These are phyloP conservation scores for Drosophila kurseongensis DNA, from an alignment of 1,140 invertebrate genomes.

Conservation along the genomic window DNA sequence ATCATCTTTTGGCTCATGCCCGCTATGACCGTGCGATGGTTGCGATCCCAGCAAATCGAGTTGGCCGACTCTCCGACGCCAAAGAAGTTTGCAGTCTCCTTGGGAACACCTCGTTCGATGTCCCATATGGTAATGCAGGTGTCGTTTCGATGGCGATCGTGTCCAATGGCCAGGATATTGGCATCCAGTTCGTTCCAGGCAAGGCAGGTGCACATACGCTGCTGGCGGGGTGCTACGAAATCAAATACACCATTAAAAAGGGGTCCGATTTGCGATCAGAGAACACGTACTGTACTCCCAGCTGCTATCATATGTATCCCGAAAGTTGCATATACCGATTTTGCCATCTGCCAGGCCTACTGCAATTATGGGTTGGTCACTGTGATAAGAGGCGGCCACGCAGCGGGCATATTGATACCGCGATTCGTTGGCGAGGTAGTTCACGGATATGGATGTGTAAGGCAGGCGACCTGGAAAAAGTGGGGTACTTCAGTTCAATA, in stretches of 20 bases:
- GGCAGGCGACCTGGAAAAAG: constrained; percentile 61
- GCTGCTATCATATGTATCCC: constrained; percentile 86
- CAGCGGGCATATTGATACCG: constrained; percentile 82
- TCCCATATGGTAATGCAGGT: constrained; percentile 93
- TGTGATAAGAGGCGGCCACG: constrained; percentile 78
- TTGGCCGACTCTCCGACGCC: constrained; percentile 93
- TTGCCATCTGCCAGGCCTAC: constrained; percentile 95
- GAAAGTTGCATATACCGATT: constrained; percentile 92
- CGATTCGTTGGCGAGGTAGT: constrained; percentile 73
- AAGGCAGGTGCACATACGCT: constrained; percentile 93
- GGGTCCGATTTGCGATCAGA: neutral
- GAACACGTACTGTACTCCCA: constrained; percentile 76
- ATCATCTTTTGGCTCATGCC: constrained; percentile 96
- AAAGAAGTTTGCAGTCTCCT: constrained; percentile 71
- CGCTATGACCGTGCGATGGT: constrained; percentile 90
- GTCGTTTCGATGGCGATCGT: constrained; percentile 94
- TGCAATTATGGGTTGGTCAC: constrained; percentile 90
- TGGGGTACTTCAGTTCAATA: neutral
- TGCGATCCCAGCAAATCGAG: constrained; percentile 94
- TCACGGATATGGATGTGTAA: constrained; percentile 68
- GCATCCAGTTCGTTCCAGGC: constrained; percentile 95
- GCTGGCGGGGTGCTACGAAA: constrained; percentile 89
- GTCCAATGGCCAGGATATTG: constrained; percentile 92
- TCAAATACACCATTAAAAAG: neutral
- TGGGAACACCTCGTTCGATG: constrained; percentile 85